These are phyloP conservation scores for Polypedilum vanderplanki DNA, from an alignment of 1,140 invertebrate species.

Conservation along the genomic window DNA sequence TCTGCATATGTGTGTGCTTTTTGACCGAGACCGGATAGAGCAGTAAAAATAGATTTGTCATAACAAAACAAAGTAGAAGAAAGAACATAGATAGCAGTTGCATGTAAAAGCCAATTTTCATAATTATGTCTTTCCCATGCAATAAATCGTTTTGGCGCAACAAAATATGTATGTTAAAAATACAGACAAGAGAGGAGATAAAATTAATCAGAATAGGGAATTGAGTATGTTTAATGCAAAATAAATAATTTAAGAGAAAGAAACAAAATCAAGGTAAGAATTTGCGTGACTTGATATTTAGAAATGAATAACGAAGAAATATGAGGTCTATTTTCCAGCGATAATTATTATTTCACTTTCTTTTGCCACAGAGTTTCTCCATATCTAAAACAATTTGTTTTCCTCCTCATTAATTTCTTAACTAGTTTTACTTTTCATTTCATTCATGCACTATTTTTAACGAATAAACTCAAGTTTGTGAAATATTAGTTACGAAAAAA, in stretches of 20 bases:
- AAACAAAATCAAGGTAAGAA: not conserved
- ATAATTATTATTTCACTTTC: not conserved
- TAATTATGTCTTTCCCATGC: conserved; percentile 4
- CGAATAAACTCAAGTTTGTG: too few relatives aligned
- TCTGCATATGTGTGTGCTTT: not conserved
- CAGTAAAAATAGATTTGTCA: conserved; percentile 1
- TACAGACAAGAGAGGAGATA: not conserved
- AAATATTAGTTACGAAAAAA: too few relatives aligned
- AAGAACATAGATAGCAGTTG: too few relatives aligned
- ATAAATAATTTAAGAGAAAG: not conserved
- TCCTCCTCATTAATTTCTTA: too few relatives aligned
- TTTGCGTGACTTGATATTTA: conserved; percentile 13
- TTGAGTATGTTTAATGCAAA: not conserved
- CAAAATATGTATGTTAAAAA: not conserved
- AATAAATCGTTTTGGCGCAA: not conserved
- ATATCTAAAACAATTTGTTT: too few relatives aligned
- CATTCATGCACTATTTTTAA: too few relatives aligned
- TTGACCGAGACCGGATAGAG: conserved; percentile 16
- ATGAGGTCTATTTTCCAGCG: conserved; percentile 4
- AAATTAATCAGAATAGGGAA: not conserved
- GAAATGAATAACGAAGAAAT: conserved; percentile 4
- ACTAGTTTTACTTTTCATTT: too few relatives aligned
- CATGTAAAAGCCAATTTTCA: conserved; percentile 12
- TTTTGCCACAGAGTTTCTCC: not conserved
- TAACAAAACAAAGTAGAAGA: not conserved